Evolutionary conservation across 2,113 vertebrate genomes (phyloP), one percentile per base, ranked within the genome.

Genomic region (Grus americana): DNA sequence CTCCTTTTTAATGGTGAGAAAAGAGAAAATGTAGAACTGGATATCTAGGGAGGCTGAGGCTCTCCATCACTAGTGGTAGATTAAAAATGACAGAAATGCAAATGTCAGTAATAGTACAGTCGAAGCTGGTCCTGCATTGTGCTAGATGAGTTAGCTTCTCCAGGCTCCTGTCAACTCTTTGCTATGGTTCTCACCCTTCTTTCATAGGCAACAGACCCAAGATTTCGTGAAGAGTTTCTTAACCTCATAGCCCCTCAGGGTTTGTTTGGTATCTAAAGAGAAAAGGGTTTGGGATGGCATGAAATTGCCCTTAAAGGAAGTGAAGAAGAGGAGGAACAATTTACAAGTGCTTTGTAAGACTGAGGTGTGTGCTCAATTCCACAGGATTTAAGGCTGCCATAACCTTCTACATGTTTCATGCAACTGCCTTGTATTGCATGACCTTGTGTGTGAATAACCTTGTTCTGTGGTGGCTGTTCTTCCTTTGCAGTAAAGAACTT

Each of bases 401-500:
- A 68, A 34, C 8, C 10, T 36, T 30, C 20, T 54, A 19, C 10
- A 15, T 11, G 16, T 32, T 79, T 88, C 54, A n/a, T 29, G 29
- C 20, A 80, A 23, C 16, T 17, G 6, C 57, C 16, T 29, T 72
- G 68, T 38, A 19, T 9, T 63, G 18, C 30, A n/a, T 4, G 78
- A 68, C 12, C n/a, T 26, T 7, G 3, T 38, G 7, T 23, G 18
- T 40, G 21, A 72, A 12, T 24, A 79, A 85, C 10, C 15, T 83
- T 58, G 5, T 72, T 65, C 32, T 36, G 30, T 68, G 22, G 8
- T 47, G 32, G 15, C 9, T 84, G 15, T 21, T 46, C 30, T 44
- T 83, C 26, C 32, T 10, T 44, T 0, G 0, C 8, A 15, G 6
- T 52, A 61, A 68, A 62, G 21, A 68, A 52, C 17, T 8, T 70